Evolutionary conservation across 2,797 vertebrate species (phyloP), one percentile per base, ranked within the genome.

Genomic region (Anableps anableps): DNA sequence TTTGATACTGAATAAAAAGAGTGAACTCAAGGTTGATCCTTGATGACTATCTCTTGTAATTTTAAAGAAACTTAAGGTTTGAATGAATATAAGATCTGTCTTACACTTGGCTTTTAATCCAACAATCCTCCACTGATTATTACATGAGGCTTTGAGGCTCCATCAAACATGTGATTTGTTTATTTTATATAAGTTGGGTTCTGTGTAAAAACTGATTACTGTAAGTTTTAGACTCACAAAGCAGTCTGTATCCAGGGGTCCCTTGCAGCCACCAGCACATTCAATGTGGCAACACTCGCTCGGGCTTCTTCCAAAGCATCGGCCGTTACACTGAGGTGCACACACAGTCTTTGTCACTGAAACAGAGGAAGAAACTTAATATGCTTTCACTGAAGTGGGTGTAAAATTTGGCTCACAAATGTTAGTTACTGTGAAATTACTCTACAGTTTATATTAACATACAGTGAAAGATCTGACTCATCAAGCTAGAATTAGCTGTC

Each of bases 291-390:
- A 99, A 83, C 98, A 99, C 85, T 99, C 96, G 43, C 95, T 97
- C 11, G 97, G 98, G 77, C 91, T 96, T 76, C 76, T 91, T 38
- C 98, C 98, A 66, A 98, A 99, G 92, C 98, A 99, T 79, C 97
- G 97, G 21, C 96, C 93, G 5, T 98, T 99, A 89, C 98, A 99
- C 89, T 99, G 98, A 23, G 96, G 96, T 3, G 98, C 98, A 58
- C 98, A 99, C 90, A 98, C 96, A 0, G 96, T 97, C 95, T 98
- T 99, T 13, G 98, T 99, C 94, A 99, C 98, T 99, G 91, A 72
- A 84, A 85, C 62, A 85, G 36, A 89, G 43, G 4, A 0, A n/a
- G 74, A 41, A 45, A 10, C 13, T 14, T 71, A 50, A 71, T 62
- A 7, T 72, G 34, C 1, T 23, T 5, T 19, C n/a, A 74, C 3